A percentile compares a stretch with the other conserved stretches of the same genome.
These are phyloP conservation scores for Atta colombica DNA, from an alignment of 1,140 invertebrate species.

Conservation along the genomic window DNA sequence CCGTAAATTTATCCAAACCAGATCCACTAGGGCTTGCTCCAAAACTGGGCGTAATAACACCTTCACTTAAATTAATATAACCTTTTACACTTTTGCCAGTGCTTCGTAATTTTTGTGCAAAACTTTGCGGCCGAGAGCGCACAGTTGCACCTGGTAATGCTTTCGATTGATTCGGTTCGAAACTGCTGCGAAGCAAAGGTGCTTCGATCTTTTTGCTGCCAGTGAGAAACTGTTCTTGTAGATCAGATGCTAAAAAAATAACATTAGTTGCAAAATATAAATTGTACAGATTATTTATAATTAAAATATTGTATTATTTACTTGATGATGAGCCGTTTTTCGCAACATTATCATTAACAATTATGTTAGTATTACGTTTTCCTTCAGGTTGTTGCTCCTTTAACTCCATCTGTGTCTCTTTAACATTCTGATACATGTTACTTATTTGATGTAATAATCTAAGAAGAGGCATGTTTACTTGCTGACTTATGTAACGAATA, in stretches of 20 bases:
- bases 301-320: slow-evolving; percentile 75
- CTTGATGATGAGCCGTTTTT: slow-evolving; percentile 88
- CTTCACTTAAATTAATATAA: slow-evolving; percentile 91
- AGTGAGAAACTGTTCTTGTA: slow-evolving; percentile 87
- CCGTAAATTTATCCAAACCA: slow-evolving; percentile 88
- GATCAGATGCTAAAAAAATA: slow-evolving; percentile 88
- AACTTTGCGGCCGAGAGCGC: slow-evolving; percentile 92
- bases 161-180: slow-evolving; percentile 83
- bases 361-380: slow-evolving; percentile 85
- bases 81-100: slow-evolving; percentile 94
- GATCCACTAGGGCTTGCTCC: slow-evolving; percentile 88
- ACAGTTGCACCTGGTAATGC: slow-evolving; percentile 89
- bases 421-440: slow-evolving; percentile 99
- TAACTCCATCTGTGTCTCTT: slow-evolving; percentile 96
- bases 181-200: slow-evolving; percentile 83
- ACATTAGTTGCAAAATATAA: background rate
- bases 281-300: slow-evolving; percentile 17
- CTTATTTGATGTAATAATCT: slow-evolving; percentile 97
- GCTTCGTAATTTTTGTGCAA: slow-evolving; percentile 94
- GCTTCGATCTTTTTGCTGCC: slow-evolving; percentile 85
- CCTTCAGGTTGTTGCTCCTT: slow-evolving; percentile 89
- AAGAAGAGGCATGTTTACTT: slow-evolving; percentile 98
- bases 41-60: slow-evolving; percentile 91
- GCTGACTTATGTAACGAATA: slow-evolving; percentile 95
- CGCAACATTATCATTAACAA: slow-evolving; percentile 80